phyloP scores from a whole-genome alignment of 2,113 vertebrate genomes.

The Sander vitreus region DNA sequence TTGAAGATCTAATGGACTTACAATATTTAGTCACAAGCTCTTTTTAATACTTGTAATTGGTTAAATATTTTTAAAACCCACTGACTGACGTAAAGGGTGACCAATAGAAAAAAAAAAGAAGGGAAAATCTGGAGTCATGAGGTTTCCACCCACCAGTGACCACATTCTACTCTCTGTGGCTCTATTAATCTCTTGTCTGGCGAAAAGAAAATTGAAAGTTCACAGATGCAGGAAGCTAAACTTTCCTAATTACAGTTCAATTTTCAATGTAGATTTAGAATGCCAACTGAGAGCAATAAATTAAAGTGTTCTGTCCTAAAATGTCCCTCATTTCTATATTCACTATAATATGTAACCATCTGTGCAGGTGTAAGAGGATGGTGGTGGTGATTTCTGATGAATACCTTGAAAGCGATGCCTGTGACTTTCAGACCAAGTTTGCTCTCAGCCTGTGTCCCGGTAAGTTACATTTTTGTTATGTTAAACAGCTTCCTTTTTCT shows the following conservation, averaged over 20 bases:
- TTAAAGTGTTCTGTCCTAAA: background rate
- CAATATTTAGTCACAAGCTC: background rate
- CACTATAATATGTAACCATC: background rate
- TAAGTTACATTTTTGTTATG: conserved; percentile 66
- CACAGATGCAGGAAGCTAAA: background rate
- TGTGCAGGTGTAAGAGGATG: conserved; percentile 92
- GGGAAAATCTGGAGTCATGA: too few species aligned
- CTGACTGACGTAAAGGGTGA: too few species aligned
- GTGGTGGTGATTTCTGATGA: conserved; percentile 97
- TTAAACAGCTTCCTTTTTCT: background rate
- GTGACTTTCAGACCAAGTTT: conserved; percentile 99
- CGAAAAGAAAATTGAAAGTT: background rate
- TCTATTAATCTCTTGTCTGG: background rate
- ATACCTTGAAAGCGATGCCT: conserved; percentile 93
- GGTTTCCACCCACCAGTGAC: too few species aligned
- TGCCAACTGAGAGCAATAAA: background rate
- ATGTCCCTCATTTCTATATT: background rate
- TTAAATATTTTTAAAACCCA: background rate
- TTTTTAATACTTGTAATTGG: background rate
- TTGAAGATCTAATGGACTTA: background rate
- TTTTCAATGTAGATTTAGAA: conserved; percentile 8
- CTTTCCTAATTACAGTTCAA: background rate
- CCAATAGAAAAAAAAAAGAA: too few species aligned
- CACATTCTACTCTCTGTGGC: background rate
- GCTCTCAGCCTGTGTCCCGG: conserved; percentile 96